Conservation (phyloP, 2,113 vertebrate species). For the Peromyscus maniculatus region DNA sequence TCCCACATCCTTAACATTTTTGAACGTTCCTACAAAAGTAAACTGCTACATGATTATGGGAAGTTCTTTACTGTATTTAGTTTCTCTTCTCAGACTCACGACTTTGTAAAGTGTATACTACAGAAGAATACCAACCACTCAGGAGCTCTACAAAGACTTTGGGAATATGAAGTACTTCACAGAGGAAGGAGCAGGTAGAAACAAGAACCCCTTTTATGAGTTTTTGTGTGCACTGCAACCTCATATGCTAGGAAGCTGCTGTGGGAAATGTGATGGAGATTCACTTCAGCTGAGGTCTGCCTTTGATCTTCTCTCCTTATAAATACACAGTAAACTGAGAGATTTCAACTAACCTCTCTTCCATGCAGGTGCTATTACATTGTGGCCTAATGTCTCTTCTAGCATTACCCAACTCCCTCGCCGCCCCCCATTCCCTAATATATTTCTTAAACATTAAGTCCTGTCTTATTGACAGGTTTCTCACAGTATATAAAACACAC, state of each 20-base stretch:
- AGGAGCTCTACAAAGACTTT: neutral
- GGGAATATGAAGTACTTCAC: constrained; percentile 21
- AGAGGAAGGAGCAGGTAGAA: neutral
- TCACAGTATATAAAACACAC: neutral
- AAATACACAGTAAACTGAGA: neutral
- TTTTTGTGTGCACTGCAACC: neutral
- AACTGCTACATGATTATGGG: constrained; percentile 26
- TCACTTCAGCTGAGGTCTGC: neutral
- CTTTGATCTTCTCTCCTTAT: neutral
- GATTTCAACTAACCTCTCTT: neutral
- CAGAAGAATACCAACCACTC: neutral
- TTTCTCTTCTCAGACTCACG: neutral
- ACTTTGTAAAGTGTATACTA: neutral
- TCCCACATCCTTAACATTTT: neutral
- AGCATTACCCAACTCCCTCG: neutral
- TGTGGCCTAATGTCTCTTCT: neutral
- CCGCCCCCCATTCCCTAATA: neutral
- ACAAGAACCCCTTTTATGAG: neutral
- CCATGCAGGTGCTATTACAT: neutral
- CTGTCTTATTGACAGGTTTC: neutral
- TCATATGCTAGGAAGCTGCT: neutral
- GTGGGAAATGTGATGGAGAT: neutral
- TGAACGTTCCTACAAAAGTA: neutral
- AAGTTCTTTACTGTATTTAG: constrained; percentile 35
- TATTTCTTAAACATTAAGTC: constrained; percentile 2